Evolutionary conservation across 2,888 invertebrate genomes (phyloP), one percentile per base, ranked within the genome.

Genomic region (Nasonia oneida): DNA sequence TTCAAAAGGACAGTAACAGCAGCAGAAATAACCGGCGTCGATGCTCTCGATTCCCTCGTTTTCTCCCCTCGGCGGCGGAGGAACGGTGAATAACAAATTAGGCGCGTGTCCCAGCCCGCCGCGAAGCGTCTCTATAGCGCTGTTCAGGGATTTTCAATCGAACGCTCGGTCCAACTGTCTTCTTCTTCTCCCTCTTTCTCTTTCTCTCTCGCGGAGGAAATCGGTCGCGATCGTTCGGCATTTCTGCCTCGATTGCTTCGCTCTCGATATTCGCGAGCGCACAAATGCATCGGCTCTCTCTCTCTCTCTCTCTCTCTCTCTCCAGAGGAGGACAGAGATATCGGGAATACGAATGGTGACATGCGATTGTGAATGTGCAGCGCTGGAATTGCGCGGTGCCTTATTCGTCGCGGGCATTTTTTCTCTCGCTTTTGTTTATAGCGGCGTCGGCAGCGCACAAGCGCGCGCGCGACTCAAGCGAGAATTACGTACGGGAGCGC

Each of bases 401-500:
- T 89, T 89, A 89, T 89, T 89, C 89, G 89, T 89, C 89, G 81
- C 85, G 82, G 82, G 82, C 57, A 87, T 87, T 87, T 82, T 84
- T 87, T 88, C 87, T 88, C 88, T 88, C 87, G 88, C 88, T 89
- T 89, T 88, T 89, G 88, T 90, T 86, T 86, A 86, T 84, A 84
- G 84, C 81, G 29, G 79, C n/a, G 39, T 75, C 75, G 23, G 83
- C 85, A 37, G 4, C 4, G 37, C 37, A 37, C 37, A 37, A 37
- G 37, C 37, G 4, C 37, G 4, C 37, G 37, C 29, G 4, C 37
- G 29, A 29, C 29, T 29, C 29, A 29, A 67, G 77, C 78, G 75
- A 81, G 89, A 88, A 90, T 90, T 90, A 91, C 89, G 89, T 86
- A 88, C 88, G 87, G 89, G 88, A 78, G 83, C 88, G 89, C 91